These are phyloP conservation scores for Hylaeus anthracinus DNA, from an alignment of 1,140 invertebrate genomes.

Conservation along the genomic window DNA sequence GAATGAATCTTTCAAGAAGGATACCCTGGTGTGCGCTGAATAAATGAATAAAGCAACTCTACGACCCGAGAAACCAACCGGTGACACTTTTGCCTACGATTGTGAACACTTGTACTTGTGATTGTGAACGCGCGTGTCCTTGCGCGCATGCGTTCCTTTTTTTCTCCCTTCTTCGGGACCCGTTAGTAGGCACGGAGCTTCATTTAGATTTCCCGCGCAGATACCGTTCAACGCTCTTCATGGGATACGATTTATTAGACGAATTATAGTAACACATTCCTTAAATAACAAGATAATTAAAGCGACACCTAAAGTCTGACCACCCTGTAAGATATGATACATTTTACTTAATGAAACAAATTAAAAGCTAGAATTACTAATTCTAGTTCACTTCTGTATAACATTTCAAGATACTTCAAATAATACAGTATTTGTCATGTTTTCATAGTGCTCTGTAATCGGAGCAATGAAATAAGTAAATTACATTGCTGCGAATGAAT, in stretches of 20 bases:
- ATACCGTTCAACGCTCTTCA: background rate
- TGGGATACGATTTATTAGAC: background rate
- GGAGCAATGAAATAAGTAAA: too few relatives aligned
- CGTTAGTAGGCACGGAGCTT: slow-evolving; percentile 20
- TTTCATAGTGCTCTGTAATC: too few relatives aligned
- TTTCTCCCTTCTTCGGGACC: background rate
- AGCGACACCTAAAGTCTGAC: too few relatives aligned
- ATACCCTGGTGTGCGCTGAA: slow-evolving; percentile 52
- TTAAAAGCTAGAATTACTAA: too few relatives aligned
- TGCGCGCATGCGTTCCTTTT: slow-evolving; percentile 24
- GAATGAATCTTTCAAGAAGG: slow-evolving; percentile 67
- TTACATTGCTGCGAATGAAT: too few relatives aligned
- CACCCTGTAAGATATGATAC: too few relatives aligned
- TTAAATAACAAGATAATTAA: slow-evolving; percentile 11
- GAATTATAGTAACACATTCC: background rate
- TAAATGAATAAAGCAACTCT: slow-evolving; percentile 57
- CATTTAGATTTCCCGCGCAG: slow-evolving; percentile 27
- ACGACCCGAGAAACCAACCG: slow-evolving; percentile 49
- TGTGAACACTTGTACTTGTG: slow-evolving; percentile 21
- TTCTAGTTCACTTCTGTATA: too few relatives aligned
- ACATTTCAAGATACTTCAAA: too few relatives aligned
- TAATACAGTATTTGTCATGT: too few relatives aligned
- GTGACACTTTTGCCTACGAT: slow-evolving; percentile 55
- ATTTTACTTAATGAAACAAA: too few relatives aligned
- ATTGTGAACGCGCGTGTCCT: background rate